Base-by-base conservation (phyloP, 2,113 vertebrate species). In the Tetraodon nigroviridis region DNA sequence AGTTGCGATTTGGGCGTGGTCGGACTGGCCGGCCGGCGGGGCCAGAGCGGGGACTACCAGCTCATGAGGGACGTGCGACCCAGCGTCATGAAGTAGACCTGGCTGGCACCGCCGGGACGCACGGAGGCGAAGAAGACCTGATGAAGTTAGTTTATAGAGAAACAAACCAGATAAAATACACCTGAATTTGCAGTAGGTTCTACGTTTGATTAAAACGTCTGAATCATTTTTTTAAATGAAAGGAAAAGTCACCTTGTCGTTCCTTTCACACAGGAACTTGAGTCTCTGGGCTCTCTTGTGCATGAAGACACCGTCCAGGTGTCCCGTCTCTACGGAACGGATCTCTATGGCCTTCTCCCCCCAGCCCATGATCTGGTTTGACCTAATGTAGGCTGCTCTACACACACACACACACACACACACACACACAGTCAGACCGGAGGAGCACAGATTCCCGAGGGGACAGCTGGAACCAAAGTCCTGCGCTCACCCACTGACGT, bases 351-450 rank as follows among this genome's bases (percentile, higher is more conserved):
- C 89, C 82, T 90, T 90, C 72, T 90, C 89, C 8, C 89, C 89
- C 89, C 89, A 90, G 77, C 89, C 89, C 89, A 90, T 90, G 71
- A 90, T 90, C 84, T 90, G 89, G 83, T 90, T 90, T 19, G 89
- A 90, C 86, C 87, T 87, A 88, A 90, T 90, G 86, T 90, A 90
- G 73, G 89, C 89, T 90, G 64, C 37, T 48, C 27, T 7, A 6
- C 3, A 19, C 6, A 27, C 0, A 46, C 6, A 45, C 44, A 13
- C 12, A 27, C 17, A 41, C 7, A 21, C 24, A 27, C 24, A 27
- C 24, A 27, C 24, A 27, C 24, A 27, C 24, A 27, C 24, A 37
- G 32, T 37, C 10, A 37, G 32, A 37, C 32, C 32, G 12, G 32
- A 37, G 8, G 12, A 12, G 32, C 11, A 3, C 32, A 37, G 7